Evolutionary conservation across 2,797 vertebrate species (phyloP).

Genomic region (Brachyalestes nurse): DNA sequence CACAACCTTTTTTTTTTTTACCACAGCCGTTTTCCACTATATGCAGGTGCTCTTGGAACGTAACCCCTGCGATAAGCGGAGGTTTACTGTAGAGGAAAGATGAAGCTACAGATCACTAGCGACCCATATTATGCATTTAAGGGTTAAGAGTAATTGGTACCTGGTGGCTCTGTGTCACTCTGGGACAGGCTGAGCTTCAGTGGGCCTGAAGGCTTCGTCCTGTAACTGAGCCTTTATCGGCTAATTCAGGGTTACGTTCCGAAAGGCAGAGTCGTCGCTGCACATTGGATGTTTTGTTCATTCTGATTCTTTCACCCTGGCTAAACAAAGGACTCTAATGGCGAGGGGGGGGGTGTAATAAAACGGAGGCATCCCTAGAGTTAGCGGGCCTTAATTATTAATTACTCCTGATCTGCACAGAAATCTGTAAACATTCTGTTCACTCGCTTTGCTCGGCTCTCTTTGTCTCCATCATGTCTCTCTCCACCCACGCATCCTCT

Average conservation of each 20-base stretch:
- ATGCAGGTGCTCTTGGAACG: too few relatives aligned
- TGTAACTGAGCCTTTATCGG: background rate
- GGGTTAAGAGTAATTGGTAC: background rate
- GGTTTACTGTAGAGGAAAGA: too few relatives aligned
- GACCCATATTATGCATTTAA: too few relatives aligned
- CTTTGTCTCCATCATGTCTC: slow-evolving; percentile 33
- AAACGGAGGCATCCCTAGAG: background rate
- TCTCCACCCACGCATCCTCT: slow-evolving; percentile 21
- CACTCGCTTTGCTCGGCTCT: slow-evolving; percentile 8
- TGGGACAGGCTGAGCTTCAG: background rate
- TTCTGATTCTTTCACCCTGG: background rate
- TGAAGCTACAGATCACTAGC: too few relatives aligned
- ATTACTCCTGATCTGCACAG: slow-evolving; percentile 28
- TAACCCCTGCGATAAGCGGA: too few relatives aligned
- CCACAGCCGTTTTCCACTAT: too few relatives aligned
- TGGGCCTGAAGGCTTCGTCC: background rate
- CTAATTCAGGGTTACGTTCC: background rate
- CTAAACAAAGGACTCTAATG: slow-evolving; percentile 14
- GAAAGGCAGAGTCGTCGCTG: background rate
- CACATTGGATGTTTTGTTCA: background rate
- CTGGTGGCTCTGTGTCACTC: background rate
- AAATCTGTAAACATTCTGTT: slow-evolving; percentile 28
- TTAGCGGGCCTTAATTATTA: slow-evolving; percentile 21
- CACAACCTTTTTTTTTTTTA: too few relatives aligned
- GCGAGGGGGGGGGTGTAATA: background rate